Evolutionary conservation across 1,140 invertebrate species (phyloP).

Genomic region (Theocolax elegans): DNA sequence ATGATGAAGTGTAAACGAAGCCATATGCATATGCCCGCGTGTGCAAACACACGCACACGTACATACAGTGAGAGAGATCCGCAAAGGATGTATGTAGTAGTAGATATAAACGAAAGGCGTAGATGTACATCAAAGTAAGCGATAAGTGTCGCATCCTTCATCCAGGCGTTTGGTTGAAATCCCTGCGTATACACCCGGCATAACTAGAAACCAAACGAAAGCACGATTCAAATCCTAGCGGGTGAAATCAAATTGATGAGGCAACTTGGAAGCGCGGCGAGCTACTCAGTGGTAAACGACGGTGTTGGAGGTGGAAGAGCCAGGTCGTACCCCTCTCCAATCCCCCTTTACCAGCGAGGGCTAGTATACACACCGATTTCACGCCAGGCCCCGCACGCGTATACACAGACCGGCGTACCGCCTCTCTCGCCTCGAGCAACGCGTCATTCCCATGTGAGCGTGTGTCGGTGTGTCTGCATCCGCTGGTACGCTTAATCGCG

Average conservation of each 20-base stretch:
- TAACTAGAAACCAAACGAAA: constrained; percentile 21
- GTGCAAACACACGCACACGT: no score
- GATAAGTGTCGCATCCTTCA: constrained; percentile 1
- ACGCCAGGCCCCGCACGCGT: not conserved
- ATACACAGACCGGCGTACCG: not conserved
- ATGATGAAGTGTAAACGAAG: no score
- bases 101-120: no score
- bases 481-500: constrained; percentile 50
- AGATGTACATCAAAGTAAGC: not conserved
- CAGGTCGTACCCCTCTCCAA: no score
- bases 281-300: constrained; percentile 16
- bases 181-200: not conserved
- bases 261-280: constrained; percentile 9
- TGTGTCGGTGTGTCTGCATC: not conserved
- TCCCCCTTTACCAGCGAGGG: no score
- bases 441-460: not conserved
- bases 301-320: no score
- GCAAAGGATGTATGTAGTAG: no score
- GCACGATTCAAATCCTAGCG: not conserved
- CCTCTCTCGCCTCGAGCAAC: not conserved
- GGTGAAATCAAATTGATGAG: constrained; percentile 38
- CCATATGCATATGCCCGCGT: no score
- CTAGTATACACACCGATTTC: constrained; percentile 10
- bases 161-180: not conserved
- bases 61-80: no score